Conservation (phyloP, 1,140 invertebrate species). For the Macrostomum lignano region DNA sequence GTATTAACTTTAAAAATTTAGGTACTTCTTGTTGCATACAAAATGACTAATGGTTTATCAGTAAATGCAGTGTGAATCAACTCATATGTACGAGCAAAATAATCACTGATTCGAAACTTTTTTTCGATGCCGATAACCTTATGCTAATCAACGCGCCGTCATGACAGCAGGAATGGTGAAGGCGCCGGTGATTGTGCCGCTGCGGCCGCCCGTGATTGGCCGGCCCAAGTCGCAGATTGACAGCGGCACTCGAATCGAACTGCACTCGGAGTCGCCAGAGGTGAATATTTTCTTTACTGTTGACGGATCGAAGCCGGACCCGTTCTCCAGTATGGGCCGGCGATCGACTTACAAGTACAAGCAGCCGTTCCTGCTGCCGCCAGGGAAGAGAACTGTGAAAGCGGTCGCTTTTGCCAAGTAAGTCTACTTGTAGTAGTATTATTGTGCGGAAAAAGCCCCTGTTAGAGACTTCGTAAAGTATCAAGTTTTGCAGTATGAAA, state of each 20-base stretch:
- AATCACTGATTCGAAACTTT: too few species aligned
- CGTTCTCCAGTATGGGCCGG: constrained; percentile 16
- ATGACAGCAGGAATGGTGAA: constrained; percentile 26
- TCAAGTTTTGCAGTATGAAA: too few species aligned
- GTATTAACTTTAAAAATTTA: too few species aligned
- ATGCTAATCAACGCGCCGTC: background rate
- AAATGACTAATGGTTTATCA: too few species aligned
- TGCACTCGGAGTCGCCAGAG: constrained; percentile 14
- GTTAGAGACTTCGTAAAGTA: too few species aligned
- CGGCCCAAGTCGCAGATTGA: constrained; percentile 21
- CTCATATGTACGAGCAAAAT: too few species aligned
- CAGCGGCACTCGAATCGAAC: constrained; percentile 23
- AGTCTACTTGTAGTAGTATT: constrained; percentile 7
- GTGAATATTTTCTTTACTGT: constrained; percentile 24
- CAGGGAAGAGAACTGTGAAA: constrained; percentile 24
- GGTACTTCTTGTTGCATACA: too few species aligned
- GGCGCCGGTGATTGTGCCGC: constrained; percentile 24
- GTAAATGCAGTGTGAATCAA: too few species aligned
- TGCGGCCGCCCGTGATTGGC: constrained; percentile 17
- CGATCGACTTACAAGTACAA: constrained; percentile 20
- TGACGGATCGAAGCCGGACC: constrained; percentile 26
- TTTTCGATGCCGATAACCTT: background rate
- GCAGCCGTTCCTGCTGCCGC: constrained; percentile 22
- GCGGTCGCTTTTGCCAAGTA: constrained; percentile 22
- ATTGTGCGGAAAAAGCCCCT: background rate